phyloP scores from a whole-genome alignment of 2,113 vertebrate genomes.

The Paralichthys olivaceus region DNA sequence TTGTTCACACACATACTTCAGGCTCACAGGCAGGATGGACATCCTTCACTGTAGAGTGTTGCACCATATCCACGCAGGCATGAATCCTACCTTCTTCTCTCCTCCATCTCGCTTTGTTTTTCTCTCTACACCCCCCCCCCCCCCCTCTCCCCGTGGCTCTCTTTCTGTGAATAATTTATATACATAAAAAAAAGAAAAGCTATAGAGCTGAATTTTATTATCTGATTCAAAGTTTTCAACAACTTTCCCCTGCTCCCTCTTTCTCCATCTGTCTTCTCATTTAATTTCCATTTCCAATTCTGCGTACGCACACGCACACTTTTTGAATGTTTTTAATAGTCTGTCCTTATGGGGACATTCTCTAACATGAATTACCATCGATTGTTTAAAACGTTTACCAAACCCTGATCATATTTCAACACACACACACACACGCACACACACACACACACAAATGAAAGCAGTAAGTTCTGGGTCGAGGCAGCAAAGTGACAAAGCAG shows the following conservation, averaged over 20 bases:
- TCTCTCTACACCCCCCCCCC: background rate
- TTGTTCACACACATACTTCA: background rate
- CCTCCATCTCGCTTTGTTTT: background rate
- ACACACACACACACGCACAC: no score
- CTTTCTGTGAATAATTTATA: conserved; percentile 50
- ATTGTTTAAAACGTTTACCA: no score
- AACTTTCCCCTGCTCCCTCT: background rate
- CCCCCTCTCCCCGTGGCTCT: conserved; percentile 2
- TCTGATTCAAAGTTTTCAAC: conserved; percentile 36
- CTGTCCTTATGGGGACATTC: no score
- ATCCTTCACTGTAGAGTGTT: conserved; percentile 1
- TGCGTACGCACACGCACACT: background rate
- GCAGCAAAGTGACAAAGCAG: no score
- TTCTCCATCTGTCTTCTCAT: conserved; percentile 35
- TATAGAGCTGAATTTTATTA: conserved; percentile 46
- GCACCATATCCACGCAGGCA: conserved; percentile 8
- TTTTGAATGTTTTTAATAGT: no score
- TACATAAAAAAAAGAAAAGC: conserved; percentile 8
- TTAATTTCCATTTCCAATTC: conserved; percentile 48
- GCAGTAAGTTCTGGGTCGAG: no score
- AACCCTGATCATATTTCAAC: no score
- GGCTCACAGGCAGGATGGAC: background rate
- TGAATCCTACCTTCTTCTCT: background rate
- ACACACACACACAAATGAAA: no score
- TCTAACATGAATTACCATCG: no score